phyloP scores from a whole-genome alignment of 2,888 invertebrate species.

The Drosophila neonasuta region DNA sequence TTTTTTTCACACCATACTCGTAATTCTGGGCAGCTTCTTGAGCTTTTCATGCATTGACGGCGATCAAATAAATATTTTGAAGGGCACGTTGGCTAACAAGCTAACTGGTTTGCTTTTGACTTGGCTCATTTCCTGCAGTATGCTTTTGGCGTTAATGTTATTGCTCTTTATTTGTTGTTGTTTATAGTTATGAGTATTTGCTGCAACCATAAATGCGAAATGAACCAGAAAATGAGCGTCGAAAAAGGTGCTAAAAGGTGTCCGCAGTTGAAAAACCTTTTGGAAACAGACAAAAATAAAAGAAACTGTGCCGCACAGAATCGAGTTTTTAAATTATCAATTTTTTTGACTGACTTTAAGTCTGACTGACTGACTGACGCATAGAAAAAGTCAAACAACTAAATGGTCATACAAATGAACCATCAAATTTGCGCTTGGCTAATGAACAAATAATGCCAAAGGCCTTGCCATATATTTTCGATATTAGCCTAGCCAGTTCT shows the following conservation, averaged over 20 bases:
- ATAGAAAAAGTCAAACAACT: slow-evolving; percentile 30
- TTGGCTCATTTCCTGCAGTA: slow-evolving; percentile 64
- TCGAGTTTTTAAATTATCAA: slow-evolving; percentile 65
- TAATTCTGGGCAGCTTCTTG: slow-evolving; percentile 61
- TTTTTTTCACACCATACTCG: slow-evolving; percentile 35
- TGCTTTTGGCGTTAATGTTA: slow-evolving; percentile 6
- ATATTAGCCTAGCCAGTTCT: slow-evolving; percentile 26
- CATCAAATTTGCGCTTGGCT: slow-evolving; percentile 57
- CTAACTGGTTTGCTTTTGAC: slow-evolving; percentile 60
- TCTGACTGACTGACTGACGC: slow-evolving; percentile 8
- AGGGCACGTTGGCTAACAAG: slow-evolving; percentile 67
- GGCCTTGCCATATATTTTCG: slow-evolving; percentile 53
- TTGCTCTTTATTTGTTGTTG: slow-evolving; percentile 12
- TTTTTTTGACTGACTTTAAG: slow-evolving; percentile 16
- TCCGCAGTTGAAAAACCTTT: slow-evolving; percentile 19
- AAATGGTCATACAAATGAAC: slow-evolving; percentile 42
- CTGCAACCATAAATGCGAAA: slow-evolving; percentile 61
- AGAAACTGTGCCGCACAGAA: slow-evolving; percentile 42
- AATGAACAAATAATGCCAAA: slow-evolving; percentile 42
- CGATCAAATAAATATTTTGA: slow-evolving; percentile 56
- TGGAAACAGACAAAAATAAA: slow-evolving; percentile 11
- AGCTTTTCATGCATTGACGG: slow-evolving; percentile 34
- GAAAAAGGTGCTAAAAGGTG: slow-evolving; percentile 64
- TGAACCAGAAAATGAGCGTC: slow-evolving; percentile 40
- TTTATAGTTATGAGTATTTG: slow-evolving; percentile 36